Evolutionary conservation across 2,113 vertebrate species (phyloP).

Genomic region (Apteryx owenii): DNA sequence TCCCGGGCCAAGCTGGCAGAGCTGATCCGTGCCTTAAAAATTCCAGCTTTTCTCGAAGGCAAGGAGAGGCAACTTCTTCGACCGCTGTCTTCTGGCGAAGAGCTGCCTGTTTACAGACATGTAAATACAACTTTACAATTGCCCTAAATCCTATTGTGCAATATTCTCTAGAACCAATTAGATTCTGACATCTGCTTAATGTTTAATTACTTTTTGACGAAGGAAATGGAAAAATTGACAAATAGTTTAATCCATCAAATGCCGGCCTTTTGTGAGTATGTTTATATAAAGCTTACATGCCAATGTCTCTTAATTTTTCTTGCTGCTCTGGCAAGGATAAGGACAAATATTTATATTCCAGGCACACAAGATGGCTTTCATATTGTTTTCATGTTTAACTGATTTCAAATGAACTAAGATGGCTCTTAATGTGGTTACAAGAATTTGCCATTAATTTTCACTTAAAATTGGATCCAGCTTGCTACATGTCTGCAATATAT

Average conservation of each 20-base stretch:
- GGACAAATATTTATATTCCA: slow-evolving; percentile 84
- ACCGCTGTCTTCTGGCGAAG: neutral
- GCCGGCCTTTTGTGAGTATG: slow-evolving; percentile 71
- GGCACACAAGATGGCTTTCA: slow-evolving; percentile 74
- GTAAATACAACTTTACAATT: neutral
- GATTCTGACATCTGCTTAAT: slow-evolving; percentile 63
- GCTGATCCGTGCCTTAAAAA: neutral
- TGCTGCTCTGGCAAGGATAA: slow-evolving; percentile 74
- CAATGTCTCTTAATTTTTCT: slow-evolving; percentile 77
- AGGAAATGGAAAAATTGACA: slow-evolving; percentile 82
- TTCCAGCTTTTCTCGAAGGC: neutral
- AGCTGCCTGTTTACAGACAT: neutral
- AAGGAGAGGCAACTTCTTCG: neutral
- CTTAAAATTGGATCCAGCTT: slow-evolving; percentile 74
- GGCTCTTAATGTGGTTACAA: slow-evolving; percentile 75
- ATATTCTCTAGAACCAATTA: slow-evolving; percentile 39
- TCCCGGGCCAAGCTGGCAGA: fast-evolving
- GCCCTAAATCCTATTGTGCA: slow-evolving; percentile 37
- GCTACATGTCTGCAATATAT: slow-evolving; percentile 25
- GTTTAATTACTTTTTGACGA: slow-evolving; percentile 74
- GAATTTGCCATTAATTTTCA: slow-evolving; percentile 78
- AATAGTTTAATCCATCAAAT: slow-evolving; percentile 77
- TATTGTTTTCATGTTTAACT: slow-evolving; percentile 70
- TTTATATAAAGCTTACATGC: slow-evolving; percentile 82
- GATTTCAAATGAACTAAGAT: slow-evolving; percentile 72